Conservation (phyloP, 2,888 invertebrate genomes). For the Eubasilissa splendida region DNA sequence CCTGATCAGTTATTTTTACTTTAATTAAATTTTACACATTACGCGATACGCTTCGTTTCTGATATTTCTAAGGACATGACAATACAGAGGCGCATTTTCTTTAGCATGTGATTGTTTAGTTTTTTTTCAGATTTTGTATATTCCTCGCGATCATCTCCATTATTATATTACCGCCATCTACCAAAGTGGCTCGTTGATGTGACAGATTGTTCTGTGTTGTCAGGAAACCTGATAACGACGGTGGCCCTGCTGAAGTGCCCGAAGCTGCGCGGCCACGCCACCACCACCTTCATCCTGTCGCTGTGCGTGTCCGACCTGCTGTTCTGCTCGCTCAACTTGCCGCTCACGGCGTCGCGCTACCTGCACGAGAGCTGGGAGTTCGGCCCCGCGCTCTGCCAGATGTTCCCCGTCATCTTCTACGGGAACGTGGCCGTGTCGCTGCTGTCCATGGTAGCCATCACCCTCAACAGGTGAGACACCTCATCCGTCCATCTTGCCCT, state of each 20-base stretch:
- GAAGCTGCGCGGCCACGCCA: conserved; percentile 86
- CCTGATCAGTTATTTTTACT: too few species aligned
- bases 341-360: conserved; percentile 87
- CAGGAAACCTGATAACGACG: conserved; percentile 89
- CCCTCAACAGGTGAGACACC: conserved; percentile 83
- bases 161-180: too few species aligned
- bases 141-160: too few species aligned
- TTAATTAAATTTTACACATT: too few species aligned
- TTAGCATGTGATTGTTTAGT: too few species aligned
- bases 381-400: conserved; percentile 83
- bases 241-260: conserved; percentile 84
- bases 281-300: conserved; percentile 90
- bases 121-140: too few species aligned
- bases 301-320: conserved; percentile 89
- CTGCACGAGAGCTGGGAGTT: conserved; percentile 87
- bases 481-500: not conserved
- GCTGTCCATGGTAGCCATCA: conserved; percentile 91
- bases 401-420: conserved; percentile 92
- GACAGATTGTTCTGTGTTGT: not conserved
- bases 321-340: conserved; percentile 88
- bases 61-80: too few species aligned
- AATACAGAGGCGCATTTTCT: too few species aligned
- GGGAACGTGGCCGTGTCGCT: conserved; percentile 91
- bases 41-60: too few species aligned
- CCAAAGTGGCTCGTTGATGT: too few species aligned